Conservation (phyloP, 2,113 vertebrate genomes). For the Tapirus terrestris region DNA sequence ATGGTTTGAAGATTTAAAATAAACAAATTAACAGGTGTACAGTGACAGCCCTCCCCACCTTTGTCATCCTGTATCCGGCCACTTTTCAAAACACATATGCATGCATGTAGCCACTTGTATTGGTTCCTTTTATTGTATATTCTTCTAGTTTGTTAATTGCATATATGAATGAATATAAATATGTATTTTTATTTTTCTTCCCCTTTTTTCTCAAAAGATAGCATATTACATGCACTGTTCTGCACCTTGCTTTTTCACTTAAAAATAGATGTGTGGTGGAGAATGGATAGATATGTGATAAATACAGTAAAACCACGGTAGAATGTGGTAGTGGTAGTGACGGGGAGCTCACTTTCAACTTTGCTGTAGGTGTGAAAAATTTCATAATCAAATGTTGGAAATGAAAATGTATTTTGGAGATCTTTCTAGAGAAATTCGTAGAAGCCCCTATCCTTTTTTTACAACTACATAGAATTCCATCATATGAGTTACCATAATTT, state of each 20-base stretch:
- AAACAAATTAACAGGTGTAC: neutral
- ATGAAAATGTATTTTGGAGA: conserved; percentile 30
- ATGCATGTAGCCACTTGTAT: neutral
- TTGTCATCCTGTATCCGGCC: neutral
- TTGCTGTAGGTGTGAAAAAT: neutral
- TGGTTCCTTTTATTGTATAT: neutral
- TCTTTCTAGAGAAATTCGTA: conserved; percentile 8
- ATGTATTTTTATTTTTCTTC: neutral
- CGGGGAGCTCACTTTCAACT: neutral
- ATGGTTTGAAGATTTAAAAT: conserved; percentile 25
- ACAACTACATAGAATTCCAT: neutral
- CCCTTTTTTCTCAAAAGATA: neutral
- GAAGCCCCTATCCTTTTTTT: neutral
- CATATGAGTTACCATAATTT: neutral
- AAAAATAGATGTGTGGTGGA: neutral
- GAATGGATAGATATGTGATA: neutral
- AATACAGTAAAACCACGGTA: conserved; percentile 22
- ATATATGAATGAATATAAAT: neutral
- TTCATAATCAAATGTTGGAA: conserved; percentile 3
- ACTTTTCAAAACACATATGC: neutral
- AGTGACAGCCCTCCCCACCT: neutral
- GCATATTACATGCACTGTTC: neutral
- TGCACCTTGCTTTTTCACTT: neutral
- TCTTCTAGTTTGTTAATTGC: conserved; percentile 1
- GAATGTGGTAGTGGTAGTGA: neutral